A percentile compares a stretch with the other conserved stretches of the same genome.
Conservation (phyloP, 23 tunicate genomes). For the Diplosoma virens region DNA sequence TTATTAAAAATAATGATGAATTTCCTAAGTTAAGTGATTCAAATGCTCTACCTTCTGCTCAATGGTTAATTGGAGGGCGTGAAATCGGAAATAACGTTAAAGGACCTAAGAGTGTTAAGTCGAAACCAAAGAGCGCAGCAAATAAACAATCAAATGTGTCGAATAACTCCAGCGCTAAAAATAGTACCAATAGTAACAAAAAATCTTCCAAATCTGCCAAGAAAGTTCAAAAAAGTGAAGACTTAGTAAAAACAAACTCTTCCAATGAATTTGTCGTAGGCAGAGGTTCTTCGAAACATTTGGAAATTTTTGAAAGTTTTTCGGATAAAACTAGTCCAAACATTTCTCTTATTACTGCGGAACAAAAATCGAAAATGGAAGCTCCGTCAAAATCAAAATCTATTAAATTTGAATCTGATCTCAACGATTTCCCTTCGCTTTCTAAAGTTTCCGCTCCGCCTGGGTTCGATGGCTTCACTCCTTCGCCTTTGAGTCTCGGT, state of each 20-base stretch:
- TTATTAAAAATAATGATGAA: background rate
- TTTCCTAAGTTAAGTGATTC: background rate
- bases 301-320: slow-evolving; percentile 27
- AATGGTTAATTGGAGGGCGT: slow-evolving; percentile 32
- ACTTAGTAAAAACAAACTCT: slow-evolving; percentile 24
- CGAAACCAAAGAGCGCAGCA: background rate
- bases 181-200: background rate
- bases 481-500: background rate
- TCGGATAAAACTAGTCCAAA: background rate
- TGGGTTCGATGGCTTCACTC: slow-evolving; percentile 19
- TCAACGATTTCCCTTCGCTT: slow-evolving; percentile 31
- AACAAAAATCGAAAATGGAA: background rate
- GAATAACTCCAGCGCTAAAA: background rate
- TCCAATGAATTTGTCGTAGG: slow-evolving; percentile 26
- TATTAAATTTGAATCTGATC: background rate
- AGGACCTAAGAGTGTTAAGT: background rate
- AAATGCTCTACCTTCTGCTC: no score
- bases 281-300: slow-evolving; percentile 29
- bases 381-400: background rate
- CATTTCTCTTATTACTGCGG: slow-evolving; percentile 1
- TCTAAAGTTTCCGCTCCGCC: slow-evolving; percentile 33
- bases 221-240: background rate
- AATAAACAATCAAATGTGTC: background rate
- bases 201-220: background rate
- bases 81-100: background rate